A percentile compares a stretch with the other conserved stretches of the same genome.
Conservation (phyloP, 1,140 invertebrate genomes). For the Tetramorium alpestre region DNA sequence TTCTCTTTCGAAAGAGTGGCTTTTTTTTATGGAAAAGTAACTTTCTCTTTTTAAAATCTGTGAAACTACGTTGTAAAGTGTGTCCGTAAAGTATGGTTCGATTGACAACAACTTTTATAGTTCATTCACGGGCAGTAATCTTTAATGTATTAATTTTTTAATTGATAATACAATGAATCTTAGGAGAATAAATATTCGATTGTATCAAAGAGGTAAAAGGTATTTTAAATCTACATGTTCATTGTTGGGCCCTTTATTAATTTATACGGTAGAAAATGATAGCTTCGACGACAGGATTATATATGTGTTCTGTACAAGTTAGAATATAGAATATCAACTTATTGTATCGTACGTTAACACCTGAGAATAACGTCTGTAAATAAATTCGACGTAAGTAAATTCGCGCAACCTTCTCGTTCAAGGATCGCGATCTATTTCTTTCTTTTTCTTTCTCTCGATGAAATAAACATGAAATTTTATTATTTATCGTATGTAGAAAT, state of each 20-base stretch:
- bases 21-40: neutral
- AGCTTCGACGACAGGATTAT: neutral
- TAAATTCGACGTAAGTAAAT: slow-evolving; percentile 49
- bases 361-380: slow-evolving; percentile 8
- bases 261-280: neutral
- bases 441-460: neutral
- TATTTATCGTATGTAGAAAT: slow-evolving; percentile 19
- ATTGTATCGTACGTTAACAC: neutral
- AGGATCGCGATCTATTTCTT: slow-evolving; percentile 30
- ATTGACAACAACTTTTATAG: neutral
- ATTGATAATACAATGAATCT: too few relatives aligned
- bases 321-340: neutral
- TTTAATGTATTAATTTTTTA: neutral
- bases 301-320: neutral
- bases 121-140: neutral
- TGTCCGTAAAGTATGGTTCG: neutral
- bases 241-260: neutral
- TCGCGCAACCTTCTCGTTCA: slow-evolving; percentile 51
- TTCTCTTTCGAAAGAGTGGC: neutral
- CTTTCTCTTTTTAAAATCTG: too few relatives aligned
- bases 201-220: neutral
- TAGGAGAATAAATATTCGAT: neutral
- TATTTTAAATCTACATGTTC: neutral
- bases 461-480: neutral
- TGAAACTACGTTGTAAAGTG: neutral